These are phyloP conservation scores for Acanthoscelides obtectus DNA, from an alignment of 2,888 invertebrate genomes.

Conservation along the genomic window DNA sequence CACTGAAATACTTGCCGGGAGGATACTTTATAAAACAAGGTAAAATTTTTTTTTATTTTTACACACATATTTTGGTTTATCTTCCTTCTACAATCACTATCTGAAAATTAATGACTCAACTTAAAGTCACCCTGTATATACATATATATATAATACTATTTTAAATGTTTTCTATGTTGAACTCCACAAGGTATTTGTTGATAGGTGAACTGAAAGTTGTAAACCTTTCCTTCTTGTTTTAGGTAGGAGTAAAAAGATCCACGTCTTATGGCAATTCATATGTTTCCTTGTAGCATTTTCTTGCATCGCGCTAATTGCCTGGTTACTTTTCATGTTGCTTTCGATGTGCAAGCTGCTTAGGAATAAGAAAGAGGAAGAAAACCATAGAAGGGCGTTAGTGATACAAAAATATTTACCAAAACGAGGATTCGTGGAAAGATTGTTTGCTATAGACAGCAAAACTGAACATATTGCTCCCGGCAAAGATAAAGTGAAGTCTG, in stretches of 20 bases:
- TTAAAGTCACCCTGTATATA: no score
- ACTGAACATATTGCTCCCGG: constrained; percentile 25
- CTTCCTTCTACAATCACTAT: no score
- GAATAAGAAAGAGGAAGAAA: constrained; percentile 20
- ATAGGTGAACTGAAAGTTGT: not conserved
- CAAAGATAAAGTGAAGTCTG: not conserved
- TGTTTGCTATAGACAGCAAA: constrained; percentile 21
- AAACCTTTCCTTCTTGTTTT: not conserved
- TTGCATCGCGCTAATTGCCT: constrained; percentile 14
- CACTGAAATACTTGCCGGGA: no score
- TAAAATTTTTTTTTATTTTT: no score
- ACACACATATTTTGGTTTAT: no score
- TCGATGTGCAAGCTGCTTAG: constrained; percentile 16
- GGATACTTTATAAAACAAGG: no score
- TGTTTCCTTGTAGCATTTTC: constrained; percentile 17
- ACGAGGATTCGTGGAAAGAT: constrained; percentile 20
- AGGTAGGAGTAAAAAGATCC: constrained; percentile 6
- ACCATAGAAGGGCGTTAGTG: constrained; percentile 24
- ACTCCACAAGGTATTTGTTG: no score
- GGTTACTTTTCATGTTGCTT: constrained; percentile 19
- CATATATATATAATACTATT: no score
- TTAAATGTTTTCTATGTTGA: no score
- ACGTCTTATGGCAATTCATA: constrained; percentile 27
- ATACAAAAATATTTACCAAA: constrained; percentile 20
- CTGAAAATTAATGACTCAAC: no score